phyloP scores from a whole-genome alignment of 2,797 vertebrate species.

The Columba guinea region DNA sequence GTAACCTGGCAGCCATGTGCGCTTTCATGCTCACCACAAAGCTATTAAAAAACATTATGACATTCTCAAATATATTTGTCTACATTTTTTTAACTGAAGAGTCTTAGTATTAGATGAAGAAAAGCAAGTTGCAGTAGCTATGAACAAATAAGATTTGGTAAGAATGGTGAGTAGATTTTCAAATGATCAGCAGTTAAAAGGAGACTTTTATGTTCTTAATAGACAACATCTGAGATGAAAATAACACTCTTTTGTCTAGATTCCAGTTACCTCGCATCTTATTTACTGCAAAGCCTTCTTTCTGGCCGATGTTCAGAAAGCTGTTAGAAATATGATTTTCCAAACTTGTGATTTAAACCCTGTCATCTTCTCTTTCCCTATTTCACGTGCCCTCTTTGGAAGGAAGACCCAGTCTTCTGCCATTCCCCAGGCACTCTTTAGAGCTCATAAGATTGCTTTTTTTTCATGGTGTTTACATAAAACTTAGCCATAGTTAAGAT shows the following conservation, averaged over 20 bases:
- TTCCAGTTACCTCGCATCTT: neutral
- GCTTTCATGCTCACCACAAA: neutral
- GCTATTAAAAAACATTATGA: neutral
- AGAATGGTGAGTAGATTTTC: neutral
- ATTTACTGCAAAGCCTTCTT: neutral
- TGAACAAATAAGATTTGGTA: neutral
- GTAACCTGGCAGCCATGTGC: neutral
- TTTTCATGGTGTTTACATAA: neutral
- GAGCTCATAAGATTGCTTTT: neutral
- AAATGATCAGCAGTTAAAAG: neutral
- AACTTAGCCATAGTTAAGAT: neutral
- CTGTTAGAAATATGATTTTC: neutral
- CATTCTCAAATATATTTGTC: constrained; percentile 7
- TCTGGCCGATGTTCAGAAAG: neutral
- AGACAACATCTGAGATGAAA: neutral
- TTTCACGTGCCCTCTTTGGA: rapidly evolving
- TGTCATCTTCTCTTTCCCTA: neutral
- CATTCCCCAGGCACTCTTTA: neutral
- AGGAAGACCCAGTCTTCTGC: neutral
- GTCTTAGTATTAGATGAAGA: neutral
- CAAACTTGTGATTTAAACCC: neutral
- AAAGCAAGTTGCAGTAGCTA: neutral
- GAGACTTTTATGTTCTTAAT: neutral
- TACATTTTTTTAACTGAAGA: neutral
- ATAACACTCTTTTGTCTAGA: neutral